phyloP scores from a whole-genome alignment of 1,140 invertebrate species.

The Helicoverpa armigera region DNA sequence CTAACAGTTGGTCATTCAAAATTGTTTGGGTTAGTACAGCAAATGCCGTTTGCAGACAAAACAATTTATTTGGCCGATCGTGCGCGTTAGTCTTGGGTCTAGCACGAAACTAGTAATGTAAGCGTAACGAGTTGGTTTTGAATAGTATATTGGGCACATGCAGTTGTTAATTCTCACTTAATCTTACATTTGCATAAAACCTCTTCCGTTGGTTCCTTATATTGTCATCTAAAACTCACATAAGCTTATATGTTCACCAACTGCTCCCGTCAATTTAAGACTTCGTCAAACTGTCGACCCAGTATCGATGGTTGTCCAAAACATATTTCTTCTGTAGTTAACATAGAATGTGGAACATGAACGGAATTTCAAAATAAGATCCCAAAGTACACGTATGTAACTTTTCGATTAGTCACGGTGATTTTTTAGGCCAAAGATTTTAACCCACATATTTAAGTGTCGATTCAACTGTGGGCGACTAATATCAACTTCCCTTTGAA shows the following conservation, averaged over 20 bases:
- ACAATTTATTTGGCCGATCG: slow-evolving; percentile 1
- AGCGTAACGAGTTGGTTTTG: too few species aligned
- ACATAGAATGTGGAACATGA: slow-evolving; percentile 4
- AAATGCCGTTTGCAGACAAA: slow-evolving; percentile 11
- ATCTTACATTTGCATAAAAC: too few species aligned
- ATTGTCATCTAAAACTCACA: too few species aligned
- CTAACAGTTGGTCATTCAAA: background rate
- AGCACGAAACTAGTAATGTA: too few species aligned
- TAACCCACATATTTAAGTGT: slow-evolving; percentile 22
- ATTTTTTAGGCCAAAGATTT: slow-evolving; percentile 27
- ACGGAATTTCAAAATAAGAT: slow-evolving; percentile 8
- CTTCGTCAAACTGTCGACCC: background rate
- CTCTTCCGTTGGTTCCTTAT: too few species aligned
- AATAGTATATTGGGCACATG: too few species aligned
- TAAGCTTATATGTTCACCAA: too few species aligned
- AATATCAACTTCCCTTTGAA: slow-evolving; percentile 33
- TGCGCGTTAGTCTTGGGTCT: background rate
- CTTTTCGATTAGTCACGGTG: slow-evolving; percentile 34
- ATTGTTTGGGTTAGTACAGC: slow-evolving; percentile 20
- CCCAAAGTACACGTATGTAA: background rate
- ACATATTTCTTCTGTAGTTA: slow-evolving; percentile 19
- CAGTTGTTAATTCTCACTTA: too few species aligned
- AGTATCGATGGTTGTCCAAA: background rate
- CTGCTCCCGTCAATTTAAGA: background rate
- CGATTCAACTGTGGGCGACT: slow-evolving; percentile 5